These are phyloP conservation scores for Drosophila austrosaltans DNA, from an alignment of 2,888 invertebrate genomes.

Conservation along the genomic window DNA sequence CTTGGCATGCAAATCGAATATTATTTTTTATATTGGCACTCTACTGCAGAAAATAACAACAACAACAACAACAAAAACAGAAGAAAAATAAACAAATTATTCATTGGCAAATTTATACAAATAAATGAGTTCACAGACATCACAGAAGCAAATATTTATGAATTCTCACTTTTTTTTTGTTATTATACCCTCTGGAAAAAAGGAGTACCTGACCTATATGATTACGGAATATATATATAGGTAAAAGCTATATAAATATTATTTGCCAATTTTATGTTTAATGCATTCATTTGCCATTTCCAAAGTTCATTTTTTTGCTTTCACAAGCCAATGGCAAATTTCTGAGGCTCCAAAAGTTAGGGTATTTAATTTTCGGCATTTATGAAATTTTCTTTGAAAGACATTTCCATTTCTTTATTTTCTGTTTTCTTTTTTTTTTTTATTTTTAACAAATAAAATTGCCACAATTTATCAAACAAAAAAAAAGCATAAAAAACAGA, in stretches of 20 bases:
- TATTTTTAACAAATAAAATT: constrained; percentile 57
- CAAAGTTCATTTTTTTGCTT: no score
- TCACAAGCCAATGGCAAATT: no score
- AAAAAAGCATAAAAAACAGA: constrained; percentile 21
- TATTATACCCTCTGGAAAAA: no score
- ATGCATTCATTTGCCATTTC: no score
- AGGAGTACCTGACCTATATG: no score
- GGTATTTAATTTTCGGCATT: no score
- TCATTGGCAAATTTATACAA: constrained; percentile 6
- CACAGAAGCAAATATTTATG: not conserved
- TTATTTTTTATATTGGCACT: constrained; percentile 2
- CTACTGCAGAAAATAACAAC: not conserved
- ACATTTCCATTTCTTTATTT: constrained; percentile 32
- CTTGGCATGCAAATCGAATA: constrained; percentile 11
- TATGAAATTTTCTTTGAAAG: no score
- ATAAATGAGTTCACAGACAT: constrained; percentile 2
- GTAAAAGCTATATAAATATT: no score
- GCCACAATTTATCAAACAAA: constrained; percentile 57
- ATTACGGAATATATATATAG: no score
- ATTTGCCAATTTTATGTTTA: no score
- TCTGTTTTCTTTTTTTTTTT: not conserved
- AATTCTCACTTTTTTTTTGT: no score
- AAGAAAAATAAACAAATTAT: not conserved
- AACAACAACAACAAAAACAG: not conserved
- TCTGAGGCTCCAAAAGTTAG: no score